Evolutionary conservation across 2,797 vertebrate genomes (phyloP).

Genomic region (Pseudopleuronectes americanus): DNA sequence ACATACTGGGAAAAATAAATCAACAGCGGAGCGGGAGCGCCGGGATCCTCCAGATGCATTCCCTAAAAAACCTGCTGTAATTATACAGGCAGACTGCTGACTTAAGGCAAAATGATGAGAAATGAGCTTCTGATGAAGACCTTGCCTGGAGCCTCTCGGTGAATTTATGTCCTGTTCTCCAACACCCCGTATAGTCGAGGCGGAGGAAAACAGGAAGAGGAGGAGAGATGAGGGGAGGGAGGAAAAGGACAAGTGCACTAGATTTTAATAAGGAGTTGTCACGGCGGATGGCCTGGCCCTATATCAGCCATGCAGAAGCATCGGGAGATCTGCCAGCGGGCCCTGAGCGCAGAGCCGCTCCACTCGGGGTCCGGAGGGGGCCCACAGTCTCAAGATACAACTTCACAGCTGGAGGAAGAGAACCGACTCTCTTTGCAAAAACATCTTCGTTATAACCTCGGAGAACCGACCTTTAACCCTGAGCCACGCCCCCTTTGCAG

Average conservation of each 20-base stretch:
- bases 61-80: slow-evolving; percentile 67
- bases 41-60: slow-evolving; percentile 53
- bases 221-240: slow-evolving; percentile 49
- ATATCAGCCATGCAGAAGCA: slow-evolving; percentile 70
- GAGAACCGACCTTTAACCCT: too few relatives aligned
- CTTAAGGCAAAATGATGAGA: slow-evolving; percentile 81
- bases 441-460: too few relatives aligned
- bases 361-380: slow-evolving; percentile 51
- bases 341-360: slow-evolving; percentile 65
- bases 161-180: slow-evolving; percentile 78
- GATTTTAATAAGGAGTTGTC: slow-evolving; percentile 83
- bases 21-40: slow-evolving; percentile 30
- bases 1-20: slow-evolving; percentile 55
- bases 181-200: slow-evolving; percentile 35
- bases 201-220: slow-evolving; percentile 32
- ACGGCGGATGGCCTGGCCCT: slow-evolving; percentile 72
- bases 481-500: not conserved
- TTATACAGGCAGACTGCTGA: slow-evolving; percentile 80
- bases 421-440: slow-evolving; percentile 24
- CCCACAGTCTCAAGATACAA: slow-evolving; percentile 54
- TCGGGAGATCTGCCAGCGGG: slow-evolving; percentile 72
- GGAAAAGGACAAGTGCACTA: slow-evolving; percentile 73
- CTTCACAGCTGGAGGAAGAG: slow-evolving; percentile 26
- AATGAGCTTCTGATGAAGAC: slow-evolving; percentile 80
- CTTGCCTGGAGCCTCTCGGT: slow-evolving; percentile 77